phyloP scores from a whole-genome alignment of 2,113 vertebrate species.

The Indicator indicator region DNA sequence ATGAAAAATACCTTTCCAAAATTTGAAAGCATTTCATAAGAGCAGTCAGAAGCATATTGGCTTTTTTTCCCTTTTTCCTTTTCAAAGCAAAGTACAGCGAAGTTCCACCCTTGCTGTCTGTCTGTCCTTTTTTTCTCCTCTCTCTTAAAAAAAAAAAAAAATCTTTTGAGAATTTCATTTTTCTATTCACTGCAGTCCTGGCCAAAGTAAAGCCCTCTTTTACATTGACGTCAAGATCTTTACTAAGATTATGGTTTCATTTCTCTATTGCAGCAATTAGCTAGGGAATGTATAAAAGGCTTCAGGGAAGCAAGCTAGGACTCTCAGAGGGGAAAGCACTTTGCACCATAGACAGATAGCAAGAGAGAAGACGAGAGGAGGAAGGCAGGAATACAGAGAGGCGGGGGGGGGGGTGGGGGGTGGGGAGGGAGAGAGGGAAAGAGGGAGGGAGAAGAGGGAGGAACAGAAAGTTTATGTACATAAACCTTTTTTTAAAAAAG shows the following conservation, averaged over 20 bases:
- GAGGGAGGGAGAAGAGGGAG: conserved; percentile 49
- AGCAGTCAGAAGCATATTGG: conserved; percentile 53
- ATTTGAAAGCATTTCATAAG: conserved; percentile 68
- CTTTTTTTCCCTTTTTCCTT: conserved; percentile 19
- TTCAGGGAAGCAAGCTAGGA: conserved; percentile 80
- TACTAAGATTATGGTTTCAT: conserved; percentile 90
- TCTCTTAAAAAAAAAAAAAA: conserved; percentile 47
- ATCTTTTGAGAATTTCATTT: conserved; percentile 82
- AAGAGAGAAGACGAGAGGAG: conserved; percentile 64
- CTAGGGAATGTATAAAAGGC: conserved; percentile 88
- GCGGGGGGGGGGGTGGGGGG: neutral
- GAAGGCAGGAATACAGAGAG: conserved; percentile 57
- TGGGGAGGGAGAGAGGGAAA: conserved; percentile 13
- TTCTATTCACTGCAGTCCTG: conserved; percentile 82
- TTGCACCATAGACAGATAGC: conserved; percentile 80
- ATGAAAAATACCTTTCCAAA: conserved; percentile 67
- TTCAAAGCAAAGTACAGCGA: conserved; percentile 78
- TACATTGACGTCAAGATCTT: conserved; percentile 92
- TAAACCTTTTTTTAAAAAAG: conserved; percentile 39
- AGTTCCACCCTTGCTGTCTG: conserved; percentile 71
- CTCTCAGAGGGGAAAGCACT: conserved; percentile 76
- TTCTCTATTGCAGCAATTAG: conserved; percentile 90
- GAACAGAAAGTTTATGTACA: conserved; percentile 76
- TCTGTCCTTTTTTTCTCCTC: conserved; percentile 3
- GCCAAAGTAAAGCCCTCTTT: conserved; percentile 88